Evolutionary conservation across 1,140 invertebrate species (phyloP), one percentile per base, ranked within the genome.

Genomic region (Tribolium castaneum): DNA sequence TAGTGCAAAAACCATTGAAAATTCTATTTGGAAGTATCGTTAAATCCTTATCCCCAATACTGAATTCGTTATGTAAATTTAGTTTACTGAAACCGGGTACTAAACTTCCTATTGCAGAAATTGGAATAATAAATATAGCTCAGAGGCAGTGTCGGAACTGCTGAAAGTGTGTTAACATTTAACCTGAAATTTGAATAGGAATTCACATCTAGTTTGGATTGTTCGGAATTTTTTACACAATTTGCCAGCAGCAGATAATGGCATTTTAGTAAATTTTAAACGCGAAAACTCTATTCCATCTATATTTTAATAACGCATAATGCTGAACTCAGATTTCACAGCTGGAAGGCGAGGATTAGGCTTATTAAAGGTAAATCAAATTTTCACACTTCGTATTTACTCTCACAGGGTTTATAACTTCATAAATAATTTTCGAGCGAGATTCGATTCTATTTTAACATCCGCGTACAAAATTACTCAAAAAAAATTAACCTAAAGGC

Each of bases 101-200:
- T 59, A 59, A 56, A 59, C 16, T 59, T 59, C 19, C 16, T 30
- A 59, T 59, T 59, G 16, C 22, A 22, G 16, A 30, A 59, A n/a
- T 12, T 25, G 54, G 22, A 25, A 59, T 59, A 59, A 59, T 30
- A 59, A 19, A 59, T 30, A 25, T 22, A 30, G 16, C 54, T 59
- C 19, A 4, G 5, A 22, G 22, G 22, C 16, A 12, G 22, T 9
- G 54, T 25, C 22, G 19, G 54, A 22, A 59, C 16, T 59, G 54
- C 7, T 25, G 22, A 12, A 59, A 59, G 54, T 59, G 54, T 59
- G 54, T 59, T 59, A 59, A 59, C 54, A 59, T 59, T 59, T 59
- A 59, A 59, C 54, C 22, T 59, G 12, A 59, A 30, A 59, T 59
- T 59, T 59, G 16, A 59, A 30, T 59, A 59, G 54, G 22, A 25